Base-by-base conservation (phyloP, 2,113 vertebrate genomes). In the Sterrhoptilus dennistouni region DNA sequence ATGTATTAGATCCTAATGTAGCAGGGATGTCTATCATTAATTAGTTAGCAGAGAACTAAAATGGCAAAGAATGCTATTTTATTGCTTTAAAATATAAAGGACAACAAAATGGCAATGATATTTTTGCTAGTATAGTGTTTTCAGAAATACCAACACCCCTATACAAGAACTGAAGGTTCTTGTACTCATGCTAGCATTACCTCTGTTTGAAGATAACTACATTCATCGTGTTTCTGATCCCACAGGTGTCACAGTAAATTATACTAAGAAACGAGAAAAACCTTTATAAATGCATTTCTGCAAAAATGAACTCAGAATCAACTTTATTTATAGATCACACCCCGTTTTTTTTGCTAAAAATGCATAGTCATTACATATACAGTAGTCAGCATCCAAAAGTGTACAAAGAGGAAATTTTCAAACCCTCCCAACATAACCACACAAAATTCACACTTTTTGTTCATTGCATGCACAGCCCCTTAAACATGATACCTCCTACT, bases 261-360 rank as follows among this genome's bases (percentile, higher is more conserved):
- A 54, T 54, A 74, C 56, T 87, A 82, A 87, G 49, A 72, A 75
- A 79, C 44, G 35, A 69, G 7, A 75, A 84, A 90, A 64, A 66
- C 28, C 40, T 54, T 72, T 74, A 97, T 63, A 92, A 93, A 96
- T 69, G n/a, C 77, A 96, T 84, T 96, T 93, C 77, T 97, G 94
- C 95, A 95, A 96, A 91, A 93, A 64, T 84, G 45, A 95, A 94
- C 57, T 97, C 97, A 96, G 91, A 98, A 98, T 96, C 96, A 94
- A 71, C 95, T 97, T 98, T 98, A 98, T 98, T 98, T 95, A 90
- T 94, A 96, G 84, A 84, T 95, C 87, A 96, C 97, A 96, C 83
- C 79, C 57, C 83, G 89, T 78, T 95, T 57, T 65, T 97, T 95
- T 95, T 93, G 84, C 96, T 93, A 97, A 98, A 97, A 98, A 97